Conservation (phyloP, 2,797 vertebrate species). For the Epinephelus coioides region DNA sequence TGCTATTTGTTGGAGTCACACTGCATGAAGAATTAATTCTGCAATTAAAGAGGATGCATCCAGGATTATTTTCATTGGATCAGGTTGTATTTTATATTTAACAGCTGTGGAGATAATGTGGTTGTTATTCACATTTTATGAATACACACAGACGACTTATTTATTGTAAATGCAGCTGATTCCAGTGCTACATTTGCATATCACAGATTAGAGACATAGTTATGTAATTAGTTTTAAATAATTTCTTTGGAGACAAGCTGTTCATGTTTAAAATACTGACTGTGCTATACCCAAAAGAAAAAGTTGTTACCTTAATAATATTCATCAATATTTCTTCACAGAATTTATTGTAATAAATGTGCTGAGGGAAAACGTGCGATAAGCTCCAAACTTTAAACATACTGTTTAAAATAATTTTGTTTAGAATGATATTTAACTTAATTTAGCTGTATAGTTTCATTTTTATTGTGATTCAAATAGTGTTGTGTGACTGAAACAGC, state of each 20-base stretch:
- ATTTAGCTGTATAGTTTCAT: background rate
- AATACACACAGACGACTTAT: slow-evolving; percentile 38
- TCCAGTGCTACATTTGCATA: slow-evolving; percentile 44
- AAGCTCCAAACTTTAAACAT: background rate
- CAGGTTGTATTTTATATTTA: slow-evolving; percentile 22
- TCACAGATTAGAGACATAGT: slow-evolving; percentile 32
- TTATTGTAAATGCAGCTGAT: slow-evolving; percentile 43
- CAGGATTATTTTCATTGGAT: slow-evolving; percentile 36
- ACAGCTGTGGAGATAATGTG: slow-evolving; percentile 30
- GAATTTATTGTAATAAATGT: background rate
- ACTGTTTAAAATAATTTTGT: background rate
- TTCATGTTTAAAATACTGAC: slow-evolving; percentile 35
- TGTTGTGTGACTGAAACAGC: background rate
- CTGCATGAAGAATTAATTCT: slow-evolving; percentile 34
- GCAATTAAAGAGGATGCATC: slow-evolving; percentile 21
- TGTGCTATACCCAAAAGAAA: slow-evolving; percentile 29
- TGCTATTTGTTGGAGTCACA: slow-evolving; percentile 33
- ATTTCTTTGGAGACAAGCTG: slow-evolving; percentile 26
- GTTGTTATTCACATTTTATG: slow-evolving; percentile 34
- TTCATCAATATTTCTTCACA: background rate
- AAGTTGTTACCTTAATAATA: slow-evolving; percentile 9
- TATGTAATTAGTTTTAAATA: slow-evolving; percentile 20
- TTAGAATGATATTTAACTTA: background rate
- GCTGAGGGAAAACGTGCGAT: background rate
- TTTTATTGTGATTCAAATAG: background rate